phyloP scores from a whole-genome alignment of 2,113 vertebrate genomes.

The Tenebrosternarchus preto region DNA sequence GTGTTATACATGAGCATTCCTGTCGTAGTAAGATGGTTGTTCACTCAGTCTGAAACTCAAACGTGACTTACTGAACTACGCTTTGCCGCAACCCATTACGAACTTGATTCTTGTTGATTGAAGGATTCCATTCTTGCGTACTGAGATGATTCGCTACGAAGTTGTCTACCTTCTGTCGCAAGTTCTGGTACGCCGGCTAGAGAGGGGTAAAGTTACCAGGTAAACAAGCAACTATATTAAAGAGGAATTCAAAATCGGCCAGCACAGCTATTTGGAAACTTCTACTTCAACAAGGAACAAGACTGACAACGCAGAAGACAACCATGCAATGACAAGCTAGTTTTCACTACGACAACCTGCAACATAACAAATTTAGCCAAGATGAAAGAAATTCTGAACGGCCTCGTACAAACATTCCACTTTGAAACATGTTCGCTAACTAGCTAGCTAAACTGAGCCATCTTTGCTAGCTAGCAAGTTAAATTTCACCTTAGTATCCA shows the following conservation, averaged over 20 bases:
- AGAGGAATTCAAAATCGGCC: no score
- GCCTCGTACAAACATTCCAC: no score
- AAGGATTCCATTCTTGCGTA: conserved; percentile 94
- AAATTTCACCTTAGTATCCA: conserved; percentile 89
- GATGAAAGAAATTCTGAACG: no score
- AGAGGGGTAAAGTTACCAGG: background rate
- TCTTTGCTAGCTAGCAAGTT: background rate
- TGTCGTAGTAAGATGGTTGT: no score
- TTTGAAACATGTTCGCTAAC: no score
- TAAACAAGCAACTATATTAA: background rate
- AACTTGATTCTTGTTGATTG: conserved; percentile 98
- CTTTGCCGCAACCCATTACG: conserved; percentile 91
- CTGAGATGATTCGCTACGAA: conserved; percentile 92
- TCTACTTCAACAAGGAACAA: no score
- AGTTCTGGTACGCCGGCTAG: conserved; percentile 95
- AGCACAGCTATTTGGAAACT: no score
- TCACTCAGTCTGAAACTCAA: background rate
- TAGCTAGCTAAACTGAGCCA: background rate
- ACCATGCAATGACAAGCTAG: no score
- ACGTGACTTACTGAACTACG: conserved; percentile 88
- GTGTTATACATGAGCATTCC: no score
- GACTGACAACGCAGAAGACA: no score
- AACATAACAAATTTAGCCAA: no score
- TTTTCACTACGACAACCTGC: no score
- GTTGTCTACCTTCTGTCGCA: conserved; percentile 97